Conservation (phyloP, 1,140 invertebrate genomes). For the Nasonia longicornis region DNA sequence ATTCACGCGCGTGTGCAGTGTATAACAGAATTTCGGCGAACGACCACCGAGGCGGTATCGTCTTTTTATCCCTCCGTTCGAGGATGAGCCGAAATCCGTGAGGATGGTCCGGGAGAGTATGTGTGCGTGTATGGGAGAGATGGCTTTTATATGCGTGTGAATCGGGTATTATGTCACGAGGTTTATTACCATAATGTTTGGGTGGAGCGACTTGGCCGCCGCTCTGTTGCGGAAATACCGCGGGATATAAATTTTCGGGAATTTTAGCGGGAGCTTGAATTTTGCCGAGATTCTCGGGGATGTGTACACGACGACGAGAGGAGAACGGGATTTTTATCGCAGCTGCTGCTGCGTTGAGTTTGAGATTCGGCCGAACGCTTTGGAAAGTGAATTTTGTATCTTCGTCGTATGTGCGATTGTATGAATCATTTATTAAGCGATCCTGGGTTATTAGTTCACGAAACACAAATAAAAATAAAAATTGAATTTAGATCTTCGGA, state of each 20-base stretch:
- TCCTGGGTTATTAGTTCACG: no score
- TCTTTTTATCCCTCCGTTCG: constrained; percentile 11
- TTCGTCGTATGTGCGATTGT: background rate
- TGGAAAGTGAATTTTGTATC: background rate
- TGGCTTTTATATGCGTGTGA: background rate
- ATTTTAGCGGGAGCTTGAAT: background rate
- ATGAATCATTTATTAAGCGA: background rate
- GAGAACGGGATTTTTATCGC: background rate
- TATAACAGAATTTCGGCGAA: constrained; percentile 24
- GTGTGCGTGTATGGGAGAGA: background rate
- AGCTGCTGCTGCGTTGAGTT: background rate
- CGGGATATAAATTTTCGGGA: background rate
- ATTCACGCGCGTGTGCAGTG: background rate
- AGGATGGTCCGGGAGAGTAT: background rate
- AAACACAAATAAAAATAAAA: no score
- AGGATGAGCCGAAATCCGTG: background rate
- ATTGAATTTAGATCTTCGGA: no score
- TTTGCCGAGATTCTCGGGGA: background rate
- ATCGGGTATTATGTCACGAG: constrained; percentile 32
- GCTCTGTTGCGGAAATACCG: constrained; percentile 10
- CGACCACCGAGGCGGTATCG: constrained; percentile 19
- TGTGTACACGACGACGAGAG: background rate
- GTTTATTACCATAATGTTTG: constrained; percentile 21
- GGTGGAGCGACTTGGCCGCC: background rate
- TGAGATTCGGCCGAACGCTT: background rate